Evolutionary conservation across 1,140 invertebrate species (phyloP).

Genomic region (Panulirus ornatus): DNA sequence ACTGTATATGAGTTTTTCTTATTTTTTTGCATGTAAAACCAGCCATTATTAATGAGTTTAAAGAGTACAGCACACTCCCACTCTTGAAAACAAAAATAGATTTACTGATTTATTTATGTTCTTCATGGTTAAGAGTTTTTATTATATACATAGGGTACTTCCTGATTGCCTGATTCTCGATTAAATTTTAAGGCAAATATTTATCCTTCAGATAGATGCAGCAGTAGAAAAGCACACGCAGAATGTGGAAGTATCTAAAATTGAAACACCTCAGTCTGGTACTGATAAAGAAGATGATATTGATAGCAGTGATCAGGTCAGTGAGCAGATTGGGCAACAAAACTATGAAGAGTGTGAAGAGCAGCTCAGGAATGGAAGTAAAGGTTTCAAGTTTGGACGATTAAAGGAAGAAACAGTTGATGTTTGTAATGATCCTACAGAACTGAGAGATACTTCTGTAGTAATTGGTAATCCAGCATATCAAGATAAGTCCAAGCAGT

Average conservation of each 20-base stretch:
- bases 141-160: too few relatives aligned
- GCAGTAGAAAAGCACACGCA: not conserved
- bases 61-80: too few relatives aligned
- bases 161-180: too few relatives aligned
- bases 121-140: too few relatives aligned
- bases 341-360: not conserved
- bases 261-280: not conserved
- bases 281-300: not conserved
- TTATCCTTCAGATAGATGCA: conserved; percentile 35
- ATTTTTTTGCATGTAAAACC: too few relatives aligned
- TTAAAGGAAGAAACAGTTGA: conserved; percentile 47
- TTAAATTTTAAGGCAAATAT: too few relatives aligned
- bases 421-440: not conserved
- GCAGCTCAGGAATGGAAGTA: not conserved
- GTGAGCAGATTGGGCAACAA: too few relatives aligned
- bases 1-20: too few relatives aligned
- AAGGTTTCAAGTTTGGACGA: conserved; percentile 65
- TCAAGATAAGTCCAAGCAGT: conserved; percentile 34
- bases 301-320: not conserved
- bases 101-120: too few relatives aligned
- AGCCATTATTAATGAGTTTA: too few relatives aligned
- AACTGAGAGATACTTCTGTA: conserved; percentile 21
- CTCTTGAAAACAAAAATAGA: too few relatives aligned
- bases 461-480: conserved; percentile 67
- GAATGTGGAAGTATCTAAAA: not conserved